Evolutionary conservation across 1,140 invertebrate species (phyloP).

Genomic region (Lepidurus arcticus): DNA sequence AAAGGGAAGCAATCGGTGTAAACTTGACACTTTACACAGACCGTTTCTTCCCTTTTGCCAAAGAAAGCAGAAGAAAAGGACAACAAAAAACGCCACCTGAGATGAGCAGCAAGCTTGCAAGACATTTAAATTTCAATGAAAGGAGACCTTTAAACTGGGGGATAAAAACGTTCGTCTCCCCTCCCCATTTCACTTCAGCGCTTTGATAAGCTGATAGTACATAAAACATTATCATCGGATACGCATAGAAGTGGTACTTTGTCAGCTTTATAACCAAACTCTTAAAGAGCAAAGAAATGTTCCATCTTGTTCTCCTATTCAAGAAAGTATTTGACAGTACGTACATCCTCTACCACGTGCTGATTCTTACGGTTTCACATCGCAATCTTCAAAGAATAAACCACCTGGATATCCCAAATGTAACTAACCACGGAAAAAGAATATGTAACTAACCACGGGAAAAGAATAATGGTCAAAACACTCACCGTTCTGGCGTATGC

Average conservation of each 20-base stretch:
- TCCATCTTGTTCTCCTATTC: too few species aligned
- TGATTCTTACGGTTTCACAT: too few species aligned
- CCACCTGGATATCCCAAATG: neutral
- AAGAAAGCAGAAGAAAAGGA: neutral
- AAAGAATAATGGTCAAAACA: neutral
- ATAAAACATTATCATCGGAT: too few species aligned
- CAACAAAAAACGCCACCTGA: neutral
- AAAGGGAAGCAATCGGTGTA: neutral
- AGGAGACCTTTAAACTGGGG: neutral
- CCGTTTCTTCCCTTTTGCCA: slow-evolving; percentile 5
- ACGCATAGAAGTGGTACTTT: too few species aligned
- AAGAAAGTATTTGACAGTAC: too few species aligned
- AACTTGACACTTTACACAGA: neutral
- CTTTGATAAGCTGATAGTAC: too few species aligned
- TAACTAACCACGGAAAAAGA: neutral
- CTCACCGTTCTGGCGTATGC: neutral
- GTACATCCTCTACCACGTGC: too few species aligned
- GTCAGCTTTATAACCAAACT: too few species aligned
- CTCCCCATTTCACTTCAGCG: neutral
- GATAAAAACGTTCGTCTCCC: neutral
- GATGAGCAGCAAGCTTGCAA: neutral
- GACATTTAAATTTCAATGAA: slow-evolving; percentile 19
- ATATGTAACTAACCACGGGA: neutral
- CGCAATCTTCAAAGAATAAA: too few species aligned
- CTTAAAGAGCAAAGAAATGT: too few species aligned